Percentiles rank a stretch among this genome's conserved stretches.
phyloP scores from a whole-genome alignment of 2,113 vertebrate genomes.

The Centropus bengalensis region DNA sequence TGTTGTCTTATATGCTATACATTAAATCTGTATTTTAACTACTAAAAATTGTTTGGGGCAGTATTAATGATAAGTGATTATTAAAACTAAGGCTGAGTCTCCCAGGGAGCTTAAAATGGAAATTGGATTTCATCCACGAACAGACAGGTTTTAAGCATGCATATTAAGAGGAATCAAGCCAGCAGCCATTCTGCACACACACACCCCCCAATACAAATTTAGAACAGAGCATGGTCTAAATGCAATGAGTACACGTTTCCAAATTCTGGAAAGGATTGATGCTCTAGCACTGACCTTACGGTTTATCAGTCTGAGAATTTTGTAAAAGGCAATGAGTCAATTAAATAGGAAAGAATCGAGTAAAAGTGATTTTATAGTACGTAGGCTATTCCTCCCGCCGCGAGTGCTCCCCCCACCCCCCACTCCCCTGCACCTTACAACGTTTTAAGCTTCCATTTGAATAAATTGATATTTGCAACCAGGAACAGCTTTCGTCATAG shows the following conservation, averaged over 20 bases:
- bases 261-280: not conserved
- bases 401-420: not conserved
- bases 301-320: fast-evolving
- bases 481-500: not conserved
- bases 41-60: conserved; percentile 13
- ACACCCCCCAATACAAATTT: not conserved
- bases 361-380: not conserved
- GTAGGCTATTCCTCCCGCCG: not conserved
- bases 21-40: conserved; percentile 22
- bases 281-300: not conserved
- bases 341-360: not conserved
- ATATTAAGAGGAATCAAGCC: conserved; percentile 3
- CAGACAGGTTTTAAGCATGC: conserved; percentile 17
- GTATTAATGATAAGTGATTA: conserved; percentile 4
- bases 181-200: conserved; percentile 19
- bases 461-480: not conserved
- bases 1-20: not conserved
- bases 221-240: not conserved
- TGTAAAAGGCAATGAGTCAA: not conserved
- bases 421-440: not conserved
- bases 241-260: not conserved
- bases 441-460: not conserved
- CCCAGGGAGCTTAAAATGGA: conserved; percentile 17
- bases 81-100: not conserved
- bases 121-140: conserved; percentile 38